Conservation (phyloP, 2,113 vertebrate genomes). For the Boleophthalmus pectinirostris region DNA sequence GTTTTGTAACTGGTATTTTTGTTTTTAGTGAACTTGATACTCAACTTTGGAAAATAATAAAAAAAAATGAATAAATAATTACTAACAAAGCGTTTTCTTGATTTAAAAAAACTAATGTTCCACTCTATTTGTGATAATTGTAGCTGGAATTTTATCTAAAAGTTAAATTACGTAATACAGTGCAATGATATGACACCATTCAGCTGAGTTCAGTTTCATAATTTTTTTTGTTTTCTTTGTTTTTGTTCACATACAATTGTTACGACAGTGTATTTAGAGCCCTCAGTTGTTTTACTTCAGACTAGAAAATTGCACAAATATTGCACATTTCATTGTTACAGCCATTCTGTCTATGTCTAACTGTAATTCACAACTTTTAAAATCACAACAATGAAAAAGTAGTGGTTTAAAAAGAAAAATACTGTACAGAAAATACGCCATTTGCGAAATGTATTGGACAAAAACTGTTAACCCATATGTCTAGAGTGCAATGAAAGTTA, state of each 20-base stretch:
- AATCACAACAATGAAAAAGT: neutral
- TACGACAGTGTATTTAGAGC: neutral
- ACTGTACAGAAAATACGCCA: neutral
- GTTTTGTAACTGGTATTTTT: neutral
- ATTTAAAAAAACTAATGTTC: neutral
- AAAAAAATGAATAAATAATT: neutral
- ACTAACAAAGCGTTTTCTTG: neutral
- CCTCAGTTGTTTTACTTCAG: neutral
- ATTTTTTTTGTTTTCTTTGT: neutral
- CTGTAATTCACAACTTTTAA: neutral
- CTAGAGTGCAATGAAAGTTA: neutral
- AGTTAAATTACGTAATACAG: neutral
- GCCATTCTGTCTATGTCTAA: neutral
- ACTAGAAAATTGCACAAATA: neutral
- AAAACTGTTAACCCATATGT: conserved; percentile 1
- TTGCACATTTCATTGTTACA: neutral
- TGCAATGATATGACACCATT: neutral
- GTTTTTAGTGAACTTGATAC: neutral
- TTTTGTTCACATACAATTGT: neutral
- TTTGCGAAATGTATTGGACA: neutral
- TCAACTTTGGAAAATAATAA: neutral
- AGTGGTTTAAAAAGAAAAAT: neutral
- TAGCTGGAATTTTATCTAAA: neutral
- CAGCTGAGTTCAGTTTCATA: neutral
- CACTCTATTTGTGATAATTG: neutral